Evolutionary conservation across 2,888 invertebrate genomes (phyloP).

Genomic region (Aphodius granarius): DNA sequence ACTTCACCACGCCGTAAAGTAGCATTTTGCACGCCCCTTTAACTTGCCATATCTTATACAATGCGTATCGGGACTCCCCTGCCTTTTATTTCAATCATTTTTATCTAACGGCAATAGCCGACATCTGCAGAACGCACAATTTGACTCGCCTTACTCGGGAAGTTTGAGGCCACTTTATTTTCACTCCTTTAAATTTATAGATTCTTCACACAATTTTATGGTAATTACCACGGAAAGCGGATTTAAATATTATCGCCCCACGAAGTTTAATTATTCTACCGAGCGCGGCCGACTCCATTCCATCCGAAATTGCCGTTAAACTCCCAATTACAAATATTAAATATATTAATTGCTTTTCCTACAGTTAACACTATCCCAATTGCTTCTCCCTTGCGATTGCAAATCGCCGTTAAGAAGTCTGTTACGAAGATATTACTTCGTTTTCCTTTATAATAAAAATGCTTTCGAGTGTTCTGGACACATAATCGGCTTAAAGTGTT

Average conservation of each 20-base stretch:
- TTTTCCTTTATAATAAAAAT: no score
- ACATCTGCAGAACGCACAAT: slow-evolving; percentile 31
- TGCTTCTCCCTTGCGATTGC: not conserved
- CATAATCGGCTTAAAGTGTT: no score
- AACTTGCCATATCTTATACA: slow-evolving; percentile 30
- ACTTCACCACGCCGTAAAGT: slow-evolving; percentile 45
- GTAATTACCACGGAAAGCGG: slow-evolving; percentile 11
- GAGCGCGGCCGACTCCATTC: not conserved
- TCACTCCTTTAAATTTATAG: slow-evolving; percentile 26
- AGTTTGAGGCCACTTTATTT: slow-evolving; percentile 16
- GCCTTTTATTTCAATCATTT: slow-evolving; percentile 31
- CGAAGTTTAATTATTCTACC: not conserved
- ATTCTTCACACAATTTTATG: slow-evolving; percentile 22
- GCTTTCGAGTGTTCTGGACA: no score
- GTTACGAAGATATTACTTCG: no score
- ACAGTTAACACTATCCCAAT: not conserved
- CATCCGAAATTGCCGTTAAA: not conserved
- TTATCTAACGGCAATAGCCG: slow-evolving; percentile 26
- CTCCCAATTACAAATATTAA: not conserved
- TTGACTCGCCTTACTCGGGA: slow-evolving; percentile 19
- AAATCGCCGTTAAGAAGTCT: not conserved
- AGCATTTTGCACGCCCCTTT: slow-evolving; percentile 32
- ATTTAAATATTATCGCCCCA: slow-evolving; percentile 4
- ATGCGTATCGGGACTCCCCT: slow-evolving; percentile 12
- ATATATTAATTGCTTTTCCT: not conserved